Evolutionary conservation across 2,888 invertebrate species (phyloP).

Genomic region (Bugula neritina): DNA sequence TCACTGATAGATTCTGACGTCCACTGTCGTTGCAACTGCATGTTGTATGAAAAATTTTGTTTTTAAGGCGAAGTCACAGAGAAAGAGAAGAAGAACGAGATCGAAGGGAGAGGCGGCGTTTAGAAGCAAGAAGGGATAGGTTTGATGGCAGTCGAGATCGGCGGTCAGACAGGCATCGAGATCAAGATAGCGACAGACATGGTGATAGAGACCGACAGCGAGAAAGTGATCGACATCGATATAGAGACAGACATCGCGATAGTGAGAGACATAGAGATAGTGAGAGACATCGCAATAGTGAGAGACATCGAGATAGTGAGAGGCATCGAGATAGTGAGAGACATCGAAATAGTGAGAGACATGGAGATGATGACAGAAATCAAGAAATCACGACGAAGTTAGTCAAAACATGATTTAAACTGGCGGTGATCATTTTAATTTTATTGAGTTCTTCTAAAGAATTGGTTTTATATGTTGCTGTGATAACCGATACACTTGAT

Average conservation of each 20-base stretch:
- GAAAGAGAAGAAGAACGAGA: neutral
- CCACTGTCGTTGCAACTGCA: too few relatives aligned
- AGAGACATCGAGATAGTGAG: neutral
- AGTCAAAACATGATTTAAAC: too few relatives aligned
- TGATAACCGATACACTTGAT: too few relatives aligned
- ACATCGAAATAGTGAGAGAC: neutral
- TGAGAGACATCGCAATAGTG: neutral
- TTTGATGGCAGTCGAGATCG: constrained; percentile 3
- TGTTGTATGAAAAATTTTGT: too few relatives aligned
- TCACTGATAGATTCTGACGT: too few relatives aligned
- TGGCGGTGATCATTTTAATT: too few relatives aligned
- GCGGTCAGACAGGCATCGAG: neutral
- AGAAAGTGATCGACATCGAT: neutral
- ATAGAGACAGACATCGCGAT: neutral
- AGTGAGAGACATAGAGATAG: neutral
- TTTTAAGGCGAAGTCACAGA: constrained; percentile 15
- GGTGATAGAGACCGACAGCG: neutral
- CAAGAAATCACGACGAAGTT: too few relatives aligned
- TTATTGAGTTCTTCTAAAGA: too few relatives aligned
- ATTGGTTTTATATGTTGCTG: too few relatives aligned
- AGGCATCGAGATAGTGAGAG: neutral
- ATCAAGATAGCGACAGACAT: neutral
- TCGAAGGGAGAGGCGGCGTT: neutral
- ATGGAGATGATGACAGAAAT: neutral
- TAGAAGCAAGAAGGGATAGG: neutral